phyloP scores from a whole-genome alignment of 2,113 vertebrate species.

The Pelobates fuscus region DNA sequence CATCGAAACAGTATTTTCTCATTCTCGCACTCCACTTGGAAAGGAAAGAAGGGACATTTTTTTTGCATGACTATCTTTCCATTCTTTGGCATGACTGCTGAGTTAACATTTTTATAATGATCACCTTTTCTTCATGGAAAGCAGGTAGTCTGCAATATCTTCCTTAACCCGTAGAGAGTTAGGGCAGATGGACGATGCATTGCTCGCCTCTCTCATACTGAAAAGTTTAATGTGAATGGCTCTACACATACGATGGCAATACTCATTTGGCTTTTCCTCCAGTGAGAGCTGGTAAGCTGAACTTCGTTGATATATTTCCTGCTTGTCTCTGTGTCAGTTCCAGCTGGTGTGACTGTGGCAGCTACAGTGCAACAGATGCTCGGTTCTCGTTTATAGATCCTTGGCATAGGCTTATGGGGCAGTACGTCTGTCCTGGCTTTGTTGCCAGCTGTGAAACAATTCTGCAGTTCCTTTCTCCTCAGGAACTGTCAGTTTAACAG shows the following conservation, averaged over 20 bases:
- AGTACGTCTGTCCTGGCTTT: conserved; percentile 35
- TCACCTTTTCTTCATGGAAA: too few relatives aligned
- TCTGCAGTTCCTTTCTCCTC: conserved; percentile 48
- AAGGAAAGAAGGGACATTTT: conserved; percentile 37
- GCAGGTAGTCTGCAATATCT: too few relatives aligned
- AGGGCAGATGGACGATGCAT: not conserved
- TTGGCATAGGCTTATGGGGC: conserved; percentile 51
- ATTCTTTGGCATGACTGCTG: conserved; percentile 29
- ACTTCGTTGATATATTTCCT: not conserved
- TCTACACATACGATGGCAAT: not conserved
- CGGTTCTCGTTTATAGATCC: conserved; percentile 56
- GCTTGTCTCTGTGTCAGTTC: conserved; percentile 43
- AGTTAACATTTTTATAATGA: conserved; percentile 10
- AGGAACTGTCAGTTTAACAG: conserved; percentile 44
- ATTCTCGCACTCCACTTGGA: conserved; percentile 9
- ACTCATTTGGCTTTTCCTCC: not conserved
- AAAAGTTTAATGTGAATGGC: too few relatives aligned
- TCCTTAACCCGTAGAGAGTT: not conserved
- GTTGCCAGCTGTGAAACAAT: conserved; percentile 50
- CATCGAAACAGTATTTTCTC: conserved; percentile 8
- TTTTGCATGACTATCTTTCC: conserved; percentile 14
- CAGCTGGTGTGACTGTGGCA: conserved; percentile 60
- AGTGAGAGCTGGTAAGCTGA: conserved; percentile 27
- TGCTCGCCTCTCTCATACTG: not conserved
- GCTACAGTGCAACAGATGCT: conserved; percentile 53